These are phyloP conservation scores for Eugnorisma glareosa DNA, from an alignment of 2,888 invertebrate genomes.

Conservation along the genomic window DNA sequence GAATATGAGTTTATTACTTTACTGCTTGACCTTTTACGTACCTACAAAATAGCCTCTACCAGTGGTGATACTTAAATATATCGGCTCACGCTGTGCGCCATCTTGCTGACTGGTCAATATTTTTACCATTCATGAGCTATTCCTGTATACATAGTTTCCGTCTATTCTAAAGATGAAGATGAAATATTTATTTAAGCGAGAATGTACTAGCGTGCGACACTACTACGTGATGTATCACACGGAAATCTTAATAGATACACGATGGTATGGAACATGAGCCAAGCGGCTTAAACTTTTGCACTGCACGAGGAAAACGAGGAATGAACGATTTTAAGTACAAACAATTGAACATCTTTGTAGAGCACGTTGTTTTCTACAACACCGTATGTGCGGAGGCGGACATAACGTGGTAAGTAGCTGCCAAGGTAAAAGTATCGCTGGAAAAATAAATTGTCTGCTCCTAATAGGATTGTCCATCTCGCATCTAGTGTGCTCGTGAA, in stretches of 20 bases:
- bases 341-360: background rate
- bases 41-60: background rate
- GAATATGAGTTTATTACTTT: conserved; percentile 30
- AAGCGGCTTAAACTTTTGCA: background rate
- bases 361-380: background rate
- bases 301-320: background rate
- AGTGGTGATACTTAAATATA: conserved; percentile 3
- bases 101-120: background rate
- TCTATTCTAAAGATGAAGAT: background rate
- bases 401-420: conserved; percentile 2
- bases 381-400: background rate
- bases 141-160: background rate
- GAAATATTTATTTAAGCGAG: conserved; percentile 8
- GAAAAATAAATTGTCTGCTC: conserved; percentile 9
- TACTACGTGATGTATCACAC: conserved; percentile 25
- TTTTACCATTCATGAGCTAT: background rate
- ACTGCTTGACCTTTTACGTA: conserved; percentile 22
- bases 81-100: background rate
- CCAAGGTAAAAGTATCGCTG: background rate
- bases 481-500: conserved; percentile 3
- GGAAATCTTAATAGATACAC: conserved; percentile 11
- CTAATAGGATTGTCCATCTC: background rate
- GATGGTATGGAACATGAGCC: background rate
- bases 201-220: background rate
- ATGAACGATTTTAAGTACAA: background rate